These are phyloP conservation scores for Hyaena hyaena DNA, from an alignment of 2,113 vertebrate species.

Conservation along the genomic window DNA sequence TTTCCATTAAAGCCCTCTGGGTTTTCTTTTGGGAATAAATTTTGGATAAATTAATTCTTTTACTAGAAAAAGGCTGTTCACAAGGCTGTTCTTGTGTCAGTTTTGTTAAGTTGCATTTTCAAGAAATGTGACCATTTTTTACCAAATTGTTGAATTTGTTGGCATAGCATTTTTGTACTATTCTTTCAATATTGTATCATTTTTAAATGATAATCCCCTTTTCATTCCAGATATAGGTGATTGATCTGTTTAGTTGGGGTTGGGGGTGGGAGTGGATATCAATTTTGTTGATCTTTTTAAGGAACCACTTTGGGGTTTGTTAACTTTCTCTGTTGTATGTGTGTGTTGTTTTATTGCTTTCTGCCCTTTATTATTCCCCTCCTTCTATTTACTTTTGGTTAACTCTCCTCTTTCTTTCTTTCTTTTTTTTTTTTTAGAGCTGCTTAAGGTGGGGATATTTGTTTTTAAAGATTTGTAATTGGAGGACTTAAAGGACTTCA, in stretches of 20 bases:
- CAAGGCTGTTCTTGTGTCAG: background rate
- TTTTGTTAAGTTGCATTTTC: conserved; percentile 30
- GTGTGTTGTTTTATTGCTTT: conserved; percentile 40
- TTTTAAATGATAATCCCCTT: conserved; percentile 16
- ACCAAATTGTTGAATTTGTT: background rate
- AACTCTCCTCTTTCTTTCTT: background rate
- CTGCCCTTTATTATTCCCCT: conserved; percentile 28
- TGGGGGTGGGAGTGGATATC: background rate
- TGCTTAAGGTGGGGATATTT: conserved; percentile 1
- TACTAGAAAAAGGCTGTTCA: background rate
- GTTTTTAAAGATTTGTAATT: conserved; percentile 43
- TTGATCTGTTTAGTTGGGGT: background rate
- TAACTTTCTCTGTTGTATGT: background rate
- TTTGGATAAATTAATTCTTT: background rate
- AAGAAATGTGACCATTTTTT: conserved; percentile 22
- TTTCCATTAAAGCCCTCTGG: background rate
- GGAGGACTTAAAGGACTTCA: conserved; percentile 22
- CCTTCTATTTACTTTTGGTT: conserved; percentile 7
- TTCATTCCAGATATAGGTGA: background rate
- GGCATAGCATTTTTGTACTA: background rate
- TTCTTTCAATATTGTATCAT: background rate
- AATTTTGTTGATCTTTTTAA: conserved; percentile 36
- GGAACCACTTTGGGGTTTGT: conserved; percentile 33
- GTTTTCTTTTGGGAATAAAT: background rate
- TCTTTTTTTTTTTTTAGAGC: background rate